Base-by-base conservation (phyloP, 2,113 vertebrate genomes). In the Herpetotheres cachinnans region DNA sequence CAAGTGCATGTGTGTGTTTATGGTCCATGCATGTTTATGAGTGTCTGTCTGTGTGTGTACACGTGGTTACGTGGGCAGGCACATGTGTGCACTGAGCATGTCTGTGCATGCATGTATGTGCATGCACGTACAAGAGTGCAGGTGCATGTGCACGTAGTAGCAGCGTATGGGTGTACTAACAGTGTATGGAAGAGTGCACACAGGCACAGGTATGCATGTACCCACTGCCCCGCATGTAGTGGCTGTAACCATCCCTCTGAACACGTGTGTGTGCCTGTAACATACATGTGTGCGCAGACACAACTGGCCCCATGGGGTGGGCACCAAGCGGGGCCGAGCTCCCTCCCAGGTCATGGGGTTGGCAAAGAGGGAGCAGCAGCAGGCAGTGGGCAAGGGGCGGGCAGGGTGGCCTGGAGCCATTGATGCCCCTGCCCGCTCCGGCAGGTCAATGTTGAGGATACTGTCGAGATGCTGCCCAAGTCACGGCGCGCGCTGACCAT, bases 381-480 rank as follows among this genome's bases (percentile, higher is more conserved):
- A 42, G 47, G 40, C 34, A 15, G 54, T 1, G 7, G 56, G 27
- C 9, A 17, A 66, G 9, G 62, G 25, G 7, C 1, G 6, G 27
- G 30, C 3, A 6, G 54, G 46, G 49, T 13, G 56, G 38, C 38
- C 1, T 0, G 16, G 42, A 18, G 16, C 77, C 5, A 10, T 91
- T 91, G 86, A 94, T 56, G 2, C 8, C 1, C 0, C 12, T 63
- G 66, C 46, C 50, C 5, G 22, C 87, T 89, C 82, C 26, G 3
- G 91, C 96, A 99, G 99, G 99, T 99, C 99, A 99, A 99, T 99
- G 99, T 99, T 99, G 99, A 99, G 92, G 99, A 99, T 98, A 98
- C 98, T 97, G 96, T 98, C 98, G 99, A 99, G 96, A 99, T 99
- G 99, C 98, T 99, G 98, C 99, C 99, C 96, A 99, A 99, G 99